A percentile compares a stretch with the other conserved stretches of the same genome.
These are phyloP conservation scores for Leptinotarsa peninsularis DNA, from an alignment of 2,888 invertebrate genomes.

Conservation along the genomic window DNA sequence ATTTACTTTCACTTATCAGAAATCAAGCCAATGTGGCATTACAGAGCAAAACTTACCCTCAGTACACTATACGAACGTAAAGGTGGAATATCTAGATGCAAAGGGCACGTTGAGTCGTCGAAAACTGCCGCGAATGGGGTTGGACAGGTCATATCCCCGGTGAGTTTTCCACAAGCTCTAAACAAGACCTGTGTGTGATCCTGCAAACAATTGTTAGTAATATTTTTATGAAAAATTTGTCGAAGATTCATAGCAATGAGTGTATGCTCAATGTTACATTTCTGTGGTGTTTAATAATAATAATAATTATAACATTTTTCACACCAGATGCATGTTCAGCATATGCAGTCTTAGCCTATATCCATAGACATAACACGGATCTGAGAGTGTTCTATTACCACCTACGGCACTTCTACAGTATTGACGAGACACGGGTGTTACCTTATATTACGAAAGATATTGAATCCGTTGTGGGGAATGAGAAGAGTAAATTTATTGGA, in stretches of 20 bases:
- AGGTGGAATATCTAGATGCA: conserved; percentile 77
- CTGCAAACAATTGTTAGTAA: conserved; percentile 40
- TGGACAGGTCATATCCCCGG: conserved; percentile 78
- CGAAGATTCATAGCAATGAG: not conserved
- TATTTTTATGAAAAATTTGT: not conserved
- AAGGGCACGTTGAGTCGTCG: conserved; percentile 76
- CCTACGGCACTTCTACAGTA: no score
- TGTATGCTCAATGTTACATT: not conserved
- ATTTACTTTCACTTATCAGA: no score
- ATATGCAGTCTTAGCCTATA: no score
- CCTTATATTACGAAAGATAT: no score
- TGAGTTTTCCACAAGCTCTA: conserved; percentile 78
- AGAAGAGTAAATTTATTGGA: no score
- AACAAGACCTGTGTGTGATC: conserved; percentile 74
- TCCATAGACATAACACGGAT: no score
- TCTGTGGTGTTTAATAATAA: not conserved
- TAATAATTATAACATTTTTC: no score
- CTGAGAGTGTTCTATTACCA: no score
- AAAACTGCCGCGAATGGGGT: conserved; percentile 79
- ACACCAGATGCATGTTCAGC: no score
- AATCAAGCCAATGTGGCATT: no score
- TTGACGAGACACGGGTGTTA: no score
- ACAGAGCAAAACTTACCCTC: conserved; percentile 69
- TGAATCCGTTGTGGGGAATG: no score
- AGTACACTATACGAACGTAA: conserved; percentile 75